Base-by-base conservation (phyloP, 2,113 vertebrate species). In the Falcunculus frontatus region DNA sequence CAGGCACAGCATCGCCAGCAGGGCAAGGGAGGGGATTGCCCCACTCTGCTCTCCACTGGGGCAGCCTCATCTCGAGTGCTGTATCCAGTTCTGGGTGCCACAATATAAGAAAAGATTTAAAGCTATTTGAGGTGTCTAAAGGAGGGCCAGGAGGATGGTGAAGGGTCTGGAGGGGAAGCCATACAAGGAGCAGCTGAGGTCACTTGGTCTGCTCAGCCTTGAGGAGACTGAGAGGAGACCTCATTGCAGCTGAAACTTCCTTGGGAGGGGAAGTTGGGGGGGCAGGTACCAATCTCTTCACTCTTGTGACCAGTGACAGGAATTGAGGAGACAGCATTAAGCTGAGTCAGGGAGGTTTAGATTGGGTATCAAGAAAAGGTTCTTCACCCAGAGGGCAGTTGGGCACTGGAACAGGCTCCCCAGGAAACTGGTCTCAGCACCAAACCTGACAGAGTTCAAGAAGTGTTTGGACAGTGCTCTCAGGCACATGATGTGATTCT, bases 31-130 rank as follows among this genome's bases (percentile, higher is more conserved):
- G 35, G 18, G 10, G 35, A 49, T 56, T 69, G 49, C 49, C 15
- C 41, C 0, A 0, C n/a, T 35, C 11, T 76, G 8, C 55, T 70
- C 56, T 69, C 55, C 4, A 0, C 63, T 49, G 41, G 14, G 16
- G 2, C 0, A 0, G 26, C 35, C 30, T 69, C 26, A 63, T 21
- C 55, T 76, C 0, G 0, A 35, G 32, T 55, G 5, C 49, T 70
- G 63, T 4, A 22, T 4, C 1, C 8, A 56, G 35, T 56, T 55
- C 23, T 32, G 8, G 41, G 10, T 6, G 11, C 4, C 35, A 35
- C 32, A 56, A 4, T 56, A 22, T 29, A 37, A 63, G 7, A 53
- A 77, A 27, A 33, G 8, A 42, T 37, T 23, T 42, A 33, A 77
- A 84, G 18, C 15, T 42, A 8, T 47, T 49, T 6, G 21, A 42